A percentile compares a stretch with the other conserved stretches of the same genome.
Evolutionary conservation across 2,113 vertebrate genomes (phyloP).

Genomic region (Mastomys natalensis): DNA sequence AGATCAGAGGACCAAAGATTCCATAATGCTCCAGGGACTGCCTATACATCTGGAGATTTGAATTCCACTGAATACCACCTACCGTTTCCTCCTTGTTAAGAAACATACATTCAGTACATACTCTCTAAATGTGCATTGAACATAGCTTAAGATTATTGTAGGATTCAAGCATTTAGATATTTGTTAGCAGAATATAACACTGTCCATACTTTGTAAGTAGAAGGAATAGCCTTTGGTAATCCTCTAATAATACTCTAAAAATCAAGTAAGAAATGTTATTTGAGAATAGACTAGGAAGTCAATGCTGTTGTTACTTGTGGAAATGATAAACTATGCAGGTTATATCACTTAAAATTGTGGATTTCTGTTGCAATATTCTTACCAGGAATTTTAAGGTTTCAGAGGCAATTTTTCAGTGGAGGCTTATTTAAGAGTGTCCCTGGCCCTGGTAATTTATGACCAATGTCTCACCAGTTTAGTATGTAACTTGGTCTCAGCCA

Average conservation of each 20-base stretch:
- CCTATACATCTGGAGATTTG: not conserved
- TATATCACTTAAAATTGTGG: not conserved
- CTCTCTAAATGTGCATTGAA: not conserved
- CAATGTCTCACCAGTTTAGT: not conserved
- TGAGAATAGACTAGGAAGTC: not conserved
- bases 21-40: not conserved
- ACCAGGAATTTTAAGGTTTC: not conserved
- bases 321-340: not conserved
- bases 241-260: not conserved
- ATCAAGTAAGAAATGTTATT: not conserved
- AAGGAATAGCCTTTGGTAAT: not conserved
- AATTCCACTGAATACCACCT: not conserved
- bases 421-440: not conserved
- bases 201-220: not conserved
- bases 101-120: not conserved
- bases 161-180: not conserved
- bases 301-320: fast-evolving
- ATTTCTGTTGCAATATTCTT: not conserved
- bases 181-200: not conserved
- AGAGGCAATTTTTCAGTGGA: not conserved
- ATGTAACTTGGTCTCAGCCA: not conserved
- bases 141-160: not conserved
- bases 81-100: not conserved
- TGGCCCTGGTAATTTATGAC: not conserved
- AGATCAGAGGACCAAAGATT: not conserved